Evolutionary conservation across 1,140 invertebrate genomes (phyloP).

Genomic region (Drosophila arizonae): DNA sequence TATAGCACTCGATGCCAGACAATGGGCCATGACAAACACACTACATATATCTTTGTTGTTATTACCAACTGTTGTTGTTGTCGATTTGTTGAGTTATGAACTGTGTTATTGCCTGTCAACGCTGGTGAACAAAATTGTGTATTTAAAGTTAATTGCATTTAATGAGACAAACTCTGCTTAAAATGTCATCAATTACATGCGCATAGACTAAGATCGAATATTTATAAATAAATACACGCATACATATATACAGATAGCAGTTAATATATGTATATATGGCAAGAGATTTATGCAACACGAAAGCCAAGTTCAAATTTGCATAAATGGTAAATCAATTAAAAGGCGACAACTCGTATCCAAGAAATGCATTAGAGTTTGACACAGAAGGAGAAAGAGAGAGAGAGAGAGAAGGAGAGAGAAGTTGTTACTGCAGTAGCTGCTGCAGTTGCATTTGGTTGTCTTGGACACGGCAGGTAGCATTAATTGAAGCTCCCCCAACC

Average conservation of each 20-base stretch:
- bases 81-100: constrained; percentile 49
- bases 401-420: no score
- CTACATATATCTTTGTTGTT: constrained; percentile 8
- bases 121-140: constrained; percentile 57
- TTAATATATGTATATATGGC: not conserved
- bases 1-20: constrained; percentile 23
- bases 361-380: constrained; percentile 70
- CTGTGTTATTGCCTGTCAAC: constrained; percentile 58
- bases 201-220: constrained; percentile 41
- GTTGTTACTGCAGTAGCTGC: no score
- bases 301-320: constrained; percentile 59
- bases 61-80: not conserved
- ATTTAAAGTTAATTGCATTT: constrained; percentile 77
- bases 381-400: constrained; percentile 7
- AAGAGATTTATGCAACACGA: not conserved
- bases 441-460: constrained; percentile 11
- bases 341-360: constrained; percentile 65
- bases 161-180: constrained; percentile 59
- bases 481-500: constrained; percentile 11
- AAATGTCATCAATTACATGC: constrained; percentile 47
- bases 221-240: no score
- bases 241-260: not conserved
- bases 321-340: constrained; percentile 79
- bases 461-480: constrained; percentile 12
- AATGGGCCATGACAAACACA: constrained; percentile 43